A percentile compares a stretch with the other conserved stretches of the same genome.
Conservation (phyloP, 2,888 invertebrate genomes). For the Agriotes lineatus region DNA sequence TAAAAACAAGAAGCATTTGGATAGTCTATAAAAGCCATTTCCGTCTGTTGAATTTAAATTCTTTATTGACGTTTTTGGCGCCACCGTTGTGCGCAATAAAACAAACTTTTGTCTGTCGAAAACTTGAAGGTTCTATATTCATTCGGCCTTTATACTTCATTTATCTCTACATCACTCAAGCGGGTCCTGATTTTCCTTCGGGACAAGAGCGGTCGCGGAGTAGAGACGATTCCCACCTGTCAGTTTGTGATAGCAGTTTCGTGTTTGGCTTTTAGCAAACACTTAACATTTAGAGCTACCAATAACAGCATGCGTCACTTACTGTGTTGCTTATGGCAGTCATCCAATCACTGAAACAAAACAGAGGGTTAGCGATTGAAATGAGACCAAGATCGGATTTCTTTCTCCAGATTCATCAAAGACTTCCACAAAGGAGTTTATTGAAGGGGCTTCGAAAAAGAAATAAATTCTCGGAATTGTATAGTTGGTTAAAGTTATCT, state of each 20-base stretch:
- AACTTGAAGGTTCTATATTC: slow-evolving; percentile 26
- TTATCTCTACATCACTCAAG: slow-evolving; percentile 18
- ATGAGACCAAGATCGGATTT: background rate
- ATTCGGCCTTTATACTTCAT: slow-evolving; percentile 23
- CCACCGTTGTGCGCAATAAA: slow-evolving; percentile 20
- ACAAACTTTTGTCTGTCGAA: slow-evolving; percentile 27
- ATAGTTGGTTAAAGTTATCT: slow-evolving; percentile 27
- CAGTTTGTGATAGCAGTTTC: too few relatives aligned
- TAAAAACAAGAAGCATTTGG: too few relatives aligned
- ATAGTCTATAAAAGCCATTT: too few relatives aligned
- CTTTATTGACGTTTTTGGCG: slow-evolving; percentile 24
- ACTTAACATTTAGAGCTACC: background rate
- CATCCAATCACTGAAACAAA: slow-evolving; percentile 78
- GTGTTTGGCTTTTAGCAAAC: background rate
- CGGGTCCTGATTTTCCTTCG: slow-evolving; percentile 4
- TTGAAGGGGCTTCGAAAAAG: slow-evolving; percentile 6
- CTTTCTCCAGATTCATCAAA: background rate
- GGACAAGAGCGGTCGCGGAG: background rate
- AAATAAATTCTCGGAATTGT: slow-evolving; percentile 15
- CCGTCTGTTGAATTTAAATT: background rate
- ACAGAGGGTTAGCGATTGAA: background rate
- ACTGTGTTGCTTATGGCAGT: slow-evolving; percentile 84
- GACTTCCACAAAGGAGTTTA: slow-evolving; percentile 12
- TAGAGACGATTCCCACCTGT: background rate
- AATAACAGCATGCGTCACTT: slow-evolving; percentile 62